A percentile compares a stretch with the other conserved stretches of the same genome.
phyloP scores from a whole-genome alignment of 2,113 vertebrate genomes.

The Oplegnathus fasciatus region DNA sequence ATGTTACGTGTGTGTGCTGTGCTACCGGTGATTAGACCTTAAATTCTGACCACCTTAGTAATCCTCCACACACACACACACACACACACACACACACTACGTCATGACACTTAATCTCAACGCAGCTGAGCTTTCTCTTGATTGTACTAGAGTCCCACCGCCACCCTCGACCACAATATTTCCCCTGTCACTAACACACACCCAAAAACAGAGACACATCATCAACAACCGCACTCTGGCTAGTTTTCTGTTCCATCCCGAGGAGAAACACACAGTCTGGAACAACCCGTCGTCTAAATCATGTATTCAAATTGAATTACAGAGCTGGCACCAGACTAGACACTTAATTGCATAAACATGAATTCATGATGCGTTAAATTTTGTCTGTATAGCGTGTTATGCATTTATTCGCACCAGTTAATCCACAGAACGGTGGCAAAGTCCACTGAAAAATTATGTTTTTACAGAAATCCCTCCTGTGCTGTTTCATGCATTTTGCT shows the following conservation, averaged over 20 bases:
- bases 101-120: slow-evolving; percentile 51
- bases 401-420: slow-evolving; percentile 44
- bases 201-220: slow-evolving; percentile 70
- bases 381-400: slow-evolving; percentile 40
- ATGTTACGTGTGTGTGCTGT: neutral
- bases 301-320: slow-evolving; percentile 61
- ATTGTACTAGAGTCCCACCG: slow-evolving; percentile 61
- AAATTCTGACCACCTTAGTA: slow-evolving; percentile 48
- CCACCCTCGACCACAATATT: slow-evolving; percentile 61
- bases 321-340: slow-evolving; percentile 50
- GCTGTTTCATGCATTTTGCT: neutral
- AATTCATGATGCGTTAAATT: slow-evolving; percentile 69
- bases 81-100: slow-evolving; percentile 14
- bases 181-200: slow-evolving; percentile 64
- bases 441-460: slow-evolving; percentile 4
- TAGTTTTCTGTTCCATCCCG: slow-evolving; percentile 58
- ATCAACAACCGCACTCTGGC: slow-evolving; percentile 54
- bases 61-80: slow-evolving; percentile 49
- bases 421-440: slow-evolving; percentile 34
- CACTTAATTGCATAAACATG: slow-evolving; percentile 59
- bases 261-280: slow-evolving; percentile 49
- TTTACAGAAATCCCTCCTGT: neutral
- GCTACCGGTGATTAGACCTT: slow-evolving; percentile 67
- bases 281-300: slow-evolving; percentile 59
- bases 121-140: slow-evolving; percentile 58